Base-by-base conservation (phyloP, 2,888 invertebrate genomes). In the Teleiodes luculella region DNA sequence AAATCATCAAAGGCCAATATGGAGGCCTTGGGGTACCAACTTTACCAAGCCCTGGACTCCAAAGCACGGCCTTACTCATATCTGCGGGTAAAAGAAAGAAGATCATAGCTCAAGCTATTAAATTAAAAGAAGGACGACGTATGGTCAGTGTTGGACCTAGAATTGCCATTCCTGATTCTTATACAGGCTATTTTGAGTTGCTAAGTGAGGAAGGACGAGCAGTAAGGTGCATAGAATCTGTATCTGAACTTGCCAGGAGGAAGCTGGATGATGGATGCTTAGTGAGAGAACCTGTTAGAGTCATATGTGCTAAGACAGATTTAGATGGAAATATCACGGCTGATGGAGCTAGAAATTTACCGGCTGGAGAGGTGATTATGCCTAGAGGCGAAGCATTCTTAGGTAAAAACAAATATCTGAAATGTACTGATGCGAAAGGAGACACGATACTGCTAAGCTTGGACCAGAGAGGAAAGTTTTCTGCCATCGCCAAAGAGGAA, bases 1-100 rank as follows among this genome's bases (percentile, higher is more conserved):
- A 97, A 83, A 95, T 98, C 74, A 95, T 96, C 70, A 97, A 97
- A 83, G 98, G 98, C 61, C 97, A 97, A 80, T 98, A 97, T 87
- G 95, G 95, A 63, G 95, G 95, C 55, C 92, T 98, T 50, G 98
- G 98, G 28, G 96, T 96, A 14, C 96, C 97, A 1, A 95, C 96
- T 0, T 85, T 96, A 46, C 96, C 97, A 35, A 96, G 95, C 69
- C 96, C 96, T 4, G 94, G 96, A 56, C 90, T 97, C 24, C 96
- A 96, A 72, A 95, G 96, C 68, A 95, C 96, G 16, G 95, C 97
- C 3, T 86, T 97, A 47, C 92, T 98, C 54, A 92, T 97, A 55
- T 95, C 96, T 54, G 95, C 94, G 4, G 97, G 96, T 50, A 94
- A 95, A 62, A 93, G 95, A 65, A 94, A 96, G 72, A 96, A 96